phyloP scores from a whole-genome alignment of 1,140 invertebrate genomes.

The Argopecten irradians region DNA sequence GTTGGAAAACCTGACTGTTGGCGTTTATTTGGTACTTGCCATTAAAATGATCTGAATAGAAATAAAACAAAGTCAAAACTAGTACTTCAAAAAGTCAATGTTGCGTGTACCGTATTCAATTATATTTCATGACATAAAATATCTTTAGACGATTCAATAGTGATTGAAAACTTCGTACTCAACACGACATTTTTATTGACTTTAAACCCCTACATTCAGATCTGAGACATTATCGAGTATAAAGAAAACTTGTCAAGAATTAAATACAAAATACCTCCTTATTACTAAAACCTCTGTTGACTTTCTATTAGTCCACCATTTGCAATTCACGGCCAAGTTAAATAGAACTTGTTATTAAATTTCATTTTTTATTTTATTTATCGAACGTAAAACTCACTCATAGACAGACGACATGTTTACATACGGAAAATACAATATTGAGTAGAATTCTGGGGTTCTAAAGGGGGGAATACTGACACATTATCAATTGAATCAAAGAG shows the following conservation, averaged over 20 bases:
- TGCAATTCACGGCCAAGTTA: background rate
- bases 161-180: too few species aligned
- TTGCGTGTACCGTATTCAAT: too few species aligned
- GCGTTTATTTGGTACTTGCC: too few species aligned
- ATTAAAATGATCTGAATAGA: too few species aligned
- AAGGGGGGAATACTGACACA: background rate
- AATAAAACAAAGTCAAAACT: too few species aligned
- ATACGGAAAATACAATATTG: background rate
- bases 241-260: background rate
- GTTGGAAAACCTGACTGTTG: too few species aligned
- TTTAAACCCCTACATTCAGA: background rate
- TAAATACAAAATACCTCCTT: background rate
- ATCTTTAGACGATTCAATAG: too few species aligned
- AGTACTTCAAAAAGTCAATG: too few species aligned
- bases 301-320: background rate
- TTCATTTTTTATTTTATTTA: background rate
- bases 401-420: background rate
- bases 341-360: conserved; percentile 19
- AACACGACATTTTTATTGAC: background rate
- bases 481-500: background rate
- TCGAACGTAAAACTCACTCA: background rate
- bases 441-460: background rate
- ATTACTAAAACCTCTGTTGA: background rate
- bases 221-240: background rate
- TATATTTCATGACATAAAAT: too few species aligned